Percentiles rank a stretch among this genome's conserved stretches.
phyloP scores from a whole-genome alignment of 2,113 vertebrate species.

The Halichoerus grypus region DNA sequence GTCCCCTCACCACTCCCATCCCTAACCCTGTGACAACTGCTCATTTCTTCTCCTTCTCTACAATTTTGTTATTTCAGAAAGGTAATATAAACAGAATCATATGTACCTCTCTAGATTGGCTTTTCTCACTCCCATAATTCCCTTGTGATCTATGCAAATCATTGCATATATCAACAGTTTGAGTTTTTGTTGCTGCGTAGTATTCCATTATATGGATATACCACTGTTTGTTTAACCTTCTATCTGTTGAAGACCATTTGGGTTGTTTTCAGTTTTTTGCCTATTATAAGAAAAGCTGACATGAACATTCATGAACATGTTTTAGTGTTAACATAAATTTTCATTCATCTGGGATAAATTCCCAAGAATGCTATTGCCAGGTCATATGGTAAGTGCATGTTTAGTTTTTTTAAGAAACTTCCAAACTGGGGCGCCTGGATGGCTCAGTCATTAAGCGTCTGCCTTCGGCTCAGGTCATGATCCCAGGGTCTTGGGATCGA shows the following conservation, averaged over 20 bases:
- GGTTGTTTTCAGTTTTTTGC: not conserved
- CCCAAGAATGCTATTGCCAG: not conserved
- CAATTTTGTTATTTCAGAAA: not conserved
- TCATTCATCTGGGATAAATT: not conserved
- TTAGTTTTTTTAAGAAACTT: not conserved
- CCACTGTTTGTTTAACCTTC: not conserved
- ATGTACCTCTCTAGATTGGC: not conserved
- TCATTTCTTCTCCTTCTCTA: not conserved
- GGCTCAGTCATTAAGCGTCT: no score
- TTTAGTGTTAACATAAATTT: not conserved
- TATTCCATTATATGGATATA: not conserved
- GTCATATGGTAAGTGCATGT: not conserved
- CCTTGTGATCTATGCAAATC: not conserved
- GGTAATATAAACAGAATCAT: not conserved
- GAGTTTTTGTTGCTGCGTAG: not conserved
- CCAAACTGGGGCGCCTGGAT: not conserved
- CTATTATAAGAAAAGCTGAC: not conserved
- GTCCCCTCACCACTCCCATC: not conserved
- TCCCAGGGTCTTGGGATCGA: no score
- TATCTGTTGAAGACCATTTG: not conserved
- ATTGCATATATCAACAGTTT: not conserved
- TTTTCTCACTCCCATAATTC: not conserved
- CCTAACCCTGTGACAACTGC: not conserved
- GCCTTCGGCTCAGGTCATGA: no score
- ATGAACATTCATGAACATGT: not conserved